Evolutionary conservation across 2,113 vertebrate species (phyloP).

Genomic region (Falcunculus frontatus): DNA sequence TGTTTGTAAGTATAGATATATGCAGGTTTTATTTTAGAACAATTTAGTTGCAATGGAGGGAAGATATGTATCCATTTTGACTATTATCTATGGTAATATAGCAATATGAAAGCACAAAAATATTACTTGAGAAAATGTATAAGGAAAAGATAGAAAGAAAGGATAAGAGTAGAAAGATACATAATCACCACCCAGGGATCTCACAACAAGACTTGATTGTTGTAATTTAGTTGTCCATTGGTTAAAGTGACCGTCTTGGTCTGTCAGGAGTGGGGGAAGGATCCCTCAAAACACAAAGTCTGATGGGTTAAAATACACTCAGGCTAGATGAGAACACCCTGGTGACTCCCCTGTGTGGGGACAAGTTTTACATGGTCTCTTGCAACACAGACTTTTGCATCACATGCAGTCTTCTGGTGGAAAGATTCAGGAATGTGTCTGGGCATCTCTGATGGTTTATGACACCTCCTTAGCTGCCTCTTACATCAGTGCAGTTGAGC

Average conservation of each 20-base stretch:
- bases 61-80: background rate
- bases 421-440: background rate
- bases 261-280: background rate
- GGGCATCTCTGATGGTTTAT: background rate
- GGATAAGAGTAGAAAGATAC: background rate
- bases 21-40: background rate
- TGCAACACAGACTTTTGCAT: background rate
- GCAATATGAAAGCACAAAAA: background rate
- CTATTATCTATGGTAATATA: background rate
- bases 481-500: background rate
- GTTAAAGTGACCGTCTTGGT: background rate
- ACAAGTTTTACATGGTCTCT: fast-evolving
- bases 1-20: background rate
- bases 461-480: background rate
- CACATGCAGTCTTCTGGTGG: background rate
- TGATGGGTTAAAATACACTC: background rate
- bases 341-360: background rate
- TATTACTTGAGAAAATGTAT: background rate
- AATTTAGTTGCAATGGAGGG: background rate
- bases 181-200: too few relatives aligned
- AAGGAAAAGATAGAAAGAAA: background rate
- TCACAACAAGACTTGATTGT: background rate
- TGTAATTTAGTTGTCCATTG: background rate
- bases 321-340: background rate
- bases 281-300: background rate